A percentile compares a stretch with the other conserved stretches of the same genome.
Evolutionary conservation across 2,888 invertebrate species (phyloP).

Genomic region (Xylophagus ater): DNA sequence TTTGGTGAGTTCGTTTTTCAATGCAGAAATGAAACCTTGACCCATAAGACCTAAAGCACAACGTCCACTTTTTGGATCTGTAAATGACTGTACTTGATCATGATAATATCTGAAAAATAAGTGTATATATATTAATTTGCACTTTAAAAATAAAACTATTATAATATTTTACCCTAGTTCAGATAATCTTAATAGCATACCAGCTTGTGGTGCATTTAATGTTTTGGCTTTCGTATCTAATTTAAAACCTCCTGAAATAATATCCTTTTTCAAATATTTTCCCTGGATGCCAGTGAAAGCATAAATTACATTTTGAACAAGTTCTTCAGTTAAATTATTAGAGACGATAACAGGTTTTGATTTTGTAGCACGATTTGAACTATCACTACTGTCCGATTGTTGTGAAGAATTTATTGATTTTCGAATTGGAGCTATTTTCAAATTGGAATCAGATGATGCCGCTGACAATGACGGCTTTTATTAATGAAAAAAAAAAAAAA

Average conservation of each 20-base stretch:
- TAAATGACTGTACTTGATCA: conserved; percentile 67
- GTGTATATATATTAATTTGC: not conserved
- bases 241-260: conserved; percentile 48
- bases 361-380: conserved; percentile 11
- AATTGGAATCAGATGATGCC: conserved; percentile 17
- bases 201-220: conserved; percentile 47
- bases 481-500: not conserved
- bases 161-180: conserved; percentile 65
- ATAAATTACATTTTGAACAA: conserved; percentile 70
- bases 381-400: conserved; percentile 20
- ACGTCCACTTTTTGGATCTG: conserved; percentile 58
- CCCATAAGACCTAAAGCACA: conserved; percentile 63
- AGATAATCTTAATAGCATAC: conserved; percentile 60
- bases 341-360: conserved; percentile 12
- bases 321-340: conserved; percentile 29
- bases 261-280: conserved; percentile 56
- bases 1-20: conserved; percentile 74
- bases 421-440: conserved; percentile 16
- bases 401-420: conserved; percentile 5
- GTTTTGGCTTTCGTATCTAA: conserved; percentile 44
- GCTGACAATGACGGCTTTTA: conserved; percentile 2
- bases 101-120: conserved; percentile 41
- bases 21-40: conserved; percentile 74
- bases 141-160: too few relatives aligned
- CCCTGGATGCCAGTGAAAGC: conserved; percentile 84